Conservation (phyloP, 2,113 vertebrate species). For the Heterotis niloticus region DNA sequence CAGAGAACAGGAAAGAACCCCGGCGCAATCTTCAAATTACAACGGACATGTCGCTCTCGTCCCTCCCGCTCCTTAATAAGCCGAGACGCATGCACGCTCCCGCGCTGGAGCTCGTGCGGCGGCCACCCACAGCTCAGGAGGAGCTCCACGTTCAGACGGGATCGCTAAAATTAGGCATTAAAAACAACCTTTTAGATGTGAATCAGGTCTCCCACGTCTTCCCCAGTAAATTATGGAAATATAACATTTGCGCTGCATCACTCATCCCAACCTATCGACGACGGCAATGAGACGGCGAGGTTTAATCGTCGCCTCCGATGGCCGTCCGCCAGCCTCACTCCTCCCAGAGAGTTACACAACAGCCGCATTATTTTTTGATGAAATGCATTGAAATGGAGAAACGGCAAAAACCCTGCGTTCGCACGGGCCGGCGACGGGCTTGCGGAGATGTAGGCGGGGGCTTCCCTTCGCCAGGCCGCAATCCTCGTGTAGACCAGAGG, state of each 20-base stretch:
- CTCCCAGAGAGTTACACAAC: neutral
- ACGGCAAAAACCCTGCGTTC: neutral
- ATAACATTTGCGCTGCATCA: conserved; percentile 16
- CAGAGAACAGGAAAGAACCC: neutral
- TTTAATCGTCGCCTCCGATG: conserved; percentile 18
- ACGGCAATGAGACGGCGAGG: neutral
- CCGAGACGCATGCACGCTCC: neutral
- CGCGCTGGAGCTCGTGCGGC: neutral
- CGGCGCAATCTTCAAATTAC: neutral
- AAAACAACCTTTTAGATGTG: conserved; percentile 23
- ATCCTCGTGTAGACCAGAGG: neutral
- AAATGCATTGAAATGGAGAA: conserved; percentile 26
- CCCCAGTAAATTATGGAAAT: conserved; percentile 28
- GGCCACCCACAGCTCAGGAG: neutral
- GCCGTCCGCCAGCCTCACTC: neutral
- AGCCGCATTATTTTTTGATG: conserved; percentile 22
- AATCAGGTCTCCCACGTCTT: conserved; percentile 11
- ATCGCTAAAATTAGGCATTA: conserved; percentile 5
- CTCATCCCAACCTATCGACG: conserved; percentile 21
- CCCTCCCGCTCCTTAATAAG: neutral
- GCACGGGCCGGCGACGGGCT: neutral
- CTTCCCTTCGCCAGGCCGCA: too few relatives aligned
- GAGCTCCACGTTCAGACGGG: neutral
- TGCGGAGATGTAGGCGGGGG: neutral
- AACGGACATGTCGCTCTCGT: neutral